phyloP scores from a whole-genome alignment of 2,113 vertebrate genomes.

The Actenoides lindsayi region DNA sequence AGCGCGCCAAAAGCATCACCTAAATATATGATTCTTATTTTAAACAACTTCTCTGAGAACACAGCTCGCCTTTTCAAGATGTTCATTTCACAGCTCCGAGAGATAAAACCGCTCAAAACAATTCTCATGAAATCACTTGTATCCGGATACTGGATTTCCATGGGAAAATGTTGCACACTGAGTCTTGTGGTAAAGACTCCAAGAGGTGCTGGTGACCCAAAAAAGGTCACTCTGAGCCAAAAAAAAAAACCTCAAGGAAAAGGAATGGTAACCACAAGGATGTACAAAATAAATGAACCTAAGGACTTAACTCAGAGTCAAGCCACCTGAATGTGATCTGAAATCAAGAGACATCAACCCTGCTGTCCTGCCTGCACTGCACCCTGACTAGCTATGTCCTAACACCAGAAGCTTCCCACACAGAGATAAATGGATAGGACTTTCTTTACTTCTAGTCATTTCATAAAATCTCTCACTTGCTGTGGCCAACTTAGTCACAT shows the following conservation, averaged over 20 bases:
- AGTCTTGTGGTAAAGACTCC: background rate
- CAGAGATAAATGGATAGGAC: background rate
- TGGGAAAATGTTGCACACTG: background rate
- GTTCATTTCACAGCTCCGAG: background rate
- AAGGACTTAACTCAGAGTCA: background rate
- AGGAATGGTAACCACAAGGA: background rate
- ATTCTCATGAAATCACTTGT: background rate
- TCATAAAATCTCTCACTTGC: background rate
- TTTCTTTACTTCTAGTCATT: background rate
- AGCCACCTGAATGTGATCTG: background rate
- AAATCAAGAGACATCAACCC: background rate
- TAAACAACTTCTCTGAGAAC: background rate
- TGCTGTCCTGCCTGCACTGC: background rate
- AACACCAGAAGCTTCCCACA: background rate
- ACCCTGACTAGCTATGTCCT: background rate
- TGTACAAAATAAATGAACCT: background rate
- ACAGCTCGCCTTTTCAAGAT: background rate
- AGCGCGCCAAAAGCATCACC: background rate
- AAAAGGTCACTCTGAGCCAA: background rate
- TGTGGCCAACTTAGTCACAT: background rate
- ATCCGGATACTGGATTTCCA: background rate
- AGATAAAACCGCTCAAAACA: background rate
- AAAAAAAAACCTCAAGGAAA: background rate
- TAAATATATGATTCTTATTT: background rate
- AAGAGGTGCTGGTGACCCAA: background rate